phyloP scores from a whole-genome alignment of 2,113 vertebrate genomes.

The Nesogale talazaci region DNA sequence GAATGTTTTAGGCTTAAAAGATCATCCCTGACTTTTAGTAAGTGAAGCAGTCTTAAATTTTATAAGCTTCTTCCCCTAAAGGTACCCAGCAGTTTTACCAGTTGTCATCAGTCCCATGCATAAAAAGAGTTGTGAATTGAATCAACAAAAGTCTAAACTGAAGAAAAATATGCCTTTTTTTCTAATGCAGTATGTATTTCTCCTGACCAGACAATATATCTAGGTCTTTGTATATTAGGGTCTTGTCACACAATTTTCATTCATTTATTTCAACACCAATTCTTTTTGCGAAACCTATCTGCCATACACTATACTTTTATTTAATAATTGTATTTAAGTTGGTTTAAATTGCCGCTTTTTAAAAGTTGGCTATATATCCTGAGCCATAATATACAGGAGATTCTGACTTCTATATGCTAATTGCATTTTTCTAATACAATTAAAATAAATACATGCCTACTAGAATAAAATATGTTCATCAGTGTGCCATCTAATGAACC shows the following conservation, averaged over 20 bases:
- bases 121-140: not conserved
- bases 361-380: not conserved
- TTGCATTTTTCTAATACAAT: not conserved
- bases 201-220: not conserved
- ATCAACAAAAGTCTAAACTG: not conserved
- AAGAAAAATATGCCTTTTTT: not conserved
- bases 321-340: constrained; percentile 26
- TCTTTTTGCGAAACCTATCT: not conserved
- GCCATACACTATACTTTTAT: not conserved
- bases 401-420: constrained; percentile 1
- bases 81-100: not conserved
- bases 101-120: not conserved
- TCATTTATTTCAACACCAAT: not conserved
- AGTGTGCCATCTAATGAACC: not conserved
- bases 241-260: not conserved
- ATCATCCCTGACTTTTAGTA: not conserved
- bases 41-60: too few species aligned
- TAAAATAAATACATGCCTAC: constrained; percentile 4
- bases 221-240: not conserved
- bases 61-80: too few species aligned
- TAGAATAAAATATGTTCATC: not conserved
- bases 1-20: not conserved
- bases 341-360: not conserved
- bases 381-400: constrained; percentile 1
- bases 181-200: too few species aligned